Evolutionary conservation across 2,797 vertebrate genomes (phyloP), one percentile per base, ranked within the genome.

Genomic region (Gymnoscopelus microlampas): DNA sequence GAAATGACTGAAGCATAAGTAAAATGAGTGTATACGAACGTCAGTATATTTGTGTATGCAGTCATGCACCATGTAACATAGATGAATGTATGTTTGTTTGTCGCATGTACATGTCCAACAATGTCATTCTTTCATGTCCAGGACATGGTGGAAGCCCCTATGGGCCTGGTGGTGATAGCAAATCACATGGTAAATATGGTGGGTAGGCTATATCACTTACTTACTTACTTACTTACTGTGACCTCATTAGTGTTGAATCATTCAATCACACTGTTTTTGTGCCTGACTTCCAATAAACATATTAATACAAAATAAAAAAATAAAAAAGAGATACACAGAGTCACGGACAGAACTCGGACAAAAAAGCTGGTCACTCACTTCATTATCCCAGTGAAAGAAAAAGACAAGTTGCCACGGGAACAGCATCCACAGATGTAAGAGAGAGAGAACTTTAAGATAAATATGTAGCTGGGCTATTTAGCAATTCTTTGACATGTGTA

Each of bases 271-370:
- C 8, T 44, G 6, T 9, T 44, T 44, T 35, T 35, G 5, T 35
- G 32, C 32, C 4, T 6, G 5, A 35, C 32, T 35, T 5, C 5
- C 5, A 35, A 35, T 35, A 35, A 32, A 32, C 29, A 32, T 32
- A 32, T 32, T 32, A 32, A 19, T 19, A 19, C 19, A 19, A 19
- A 19, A 19, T 19, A 1, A 19, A 19, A 19, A 19, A 1, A 1
- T 19, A 19, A 19, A 19, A 19, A 19, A 80, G 5, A 65, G 85
- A 68, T 94, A 94, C 74, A 59, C n/a, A n/a, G n/a, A n/a, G n/a
- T n/a, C n/a, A n/a, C 1, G 24, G 93, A 94, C 80, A 92, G 80
- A 82, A 94, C 87, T 0, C 85, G 91, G 47, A 79, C 10, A 0
- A 50, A 82, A 13, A 53, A 77, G 4, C 58, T 9, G 2, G 81